phyloP scores from a whole-genome alignment of 1,140 invertebrate genomes.

The Ceratina calcarata region DNA sequence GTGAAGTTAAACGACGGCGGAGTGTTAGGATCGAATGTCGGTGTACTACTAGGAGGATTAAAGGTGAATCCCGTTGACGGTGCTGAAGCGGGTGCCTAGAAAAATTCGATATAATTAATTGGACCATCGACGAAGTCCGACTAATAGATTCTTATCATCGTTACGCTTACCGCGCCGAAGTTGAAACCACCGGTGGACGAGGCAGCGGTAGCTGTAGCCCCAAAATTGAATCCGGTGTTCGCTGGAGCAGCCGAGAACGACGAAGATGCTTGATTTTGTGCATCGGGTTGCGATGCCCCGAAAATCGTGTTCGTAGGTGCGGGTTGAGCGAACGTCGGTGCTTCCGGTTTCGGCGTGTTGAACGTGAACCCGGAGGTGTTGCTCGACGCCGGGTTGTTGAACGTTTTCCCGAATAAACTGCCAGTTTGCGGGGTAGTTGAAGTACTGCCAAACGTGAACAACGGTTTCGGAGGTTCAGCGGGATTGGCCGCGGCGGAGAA shows the following conservation, averaged over 20 bases:
- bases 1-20: constrained; percentile 78
- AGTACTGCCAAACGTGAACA: constrained; percentile 59
- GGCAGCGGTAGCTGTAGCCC: constrained; percentile 50
- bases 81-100: constrained; percentile 58
- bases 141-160: not conserved
- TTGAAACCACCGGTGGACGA: constrained; percentile 66
- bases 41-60: constrained; percentile 65
- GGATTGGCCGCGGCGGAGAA: constrained; percentile 55
- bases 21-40: constrained; percentile 74
- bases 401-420: constrained; percentile 57
- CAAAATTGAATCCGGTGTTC: constrained; percentile 69
- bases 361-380: constrained; percentile 65
- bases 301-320: constrained; percentile 64
- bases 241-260: constrained; percentile 60
- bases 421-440: constrained; percentile 25
- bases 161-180: constrained; percentile 65
- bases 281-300: constrained; percentile 59
- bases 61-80: constrained; percentile 71
- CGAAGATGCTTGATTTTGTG: constrained; percentile 51
- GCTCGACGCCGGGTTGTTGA: constrained; percentile 47
- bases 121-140: too few relatives aligned
- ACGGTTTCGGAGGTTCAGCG: constrained; percentile 40
- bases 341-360: constrained; percentile 68
- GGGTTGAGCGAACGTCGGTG: constrained; percentile 67
- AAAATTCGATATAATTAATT: not conserved